These are phyloP conservation scores for Melieria crassipennis DNA, from an alignment of 2,888 invertebrate genomes.

Conservation along the genomic window DNA sequence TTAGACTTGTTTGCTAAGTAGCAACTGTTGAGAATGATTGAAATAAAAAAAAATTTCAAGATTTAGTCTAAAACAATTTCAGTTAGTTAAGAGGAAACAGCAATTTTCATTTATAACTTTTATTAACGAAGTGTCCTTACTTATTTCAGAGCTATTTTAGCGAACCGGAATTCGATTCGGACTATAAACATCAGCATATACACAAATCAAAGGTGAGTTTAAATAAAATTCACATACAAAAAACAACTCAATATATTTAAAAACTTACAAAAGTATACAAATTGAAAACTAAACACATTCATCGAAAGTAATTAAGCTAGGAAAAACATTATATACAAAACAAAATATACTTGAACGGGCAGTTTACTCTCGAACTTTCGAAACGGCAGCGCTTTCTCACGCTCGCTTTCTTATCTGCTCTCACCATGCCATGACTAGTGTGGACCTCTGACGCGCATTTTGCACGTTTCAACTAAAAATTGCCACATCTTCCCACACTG, in stretches of 20 bases:
- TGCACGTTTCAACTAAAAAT: conserved; percentile 52
- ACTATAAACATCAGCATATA: conserved; percentile 92
- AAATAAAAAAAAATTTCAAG: neutral
- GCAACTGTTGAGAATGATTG: neutral
- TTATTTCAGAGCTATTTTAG: conserved; percentile 83
- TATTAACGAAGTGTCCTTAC: neutral
- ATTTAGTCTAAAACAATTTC: neutral
- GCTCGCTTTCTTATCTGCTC: too few relatives aligned
- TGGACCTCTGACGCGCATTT: conserved; percentile 1
- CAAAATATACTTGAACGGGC: too few relatives aligned
- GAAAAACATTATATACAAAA: too few relatives aligned
- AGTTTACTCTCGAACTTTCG: neutral
- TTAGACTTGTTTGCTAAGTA: too few relatives aligned
- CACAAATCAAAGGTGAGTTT: conserved; percentile 88
- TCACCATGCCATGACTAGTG: conserved; percentile 43
- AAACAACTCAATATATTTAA: neutral
- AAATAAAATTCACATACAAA: neutral
- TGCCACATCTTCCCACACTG: conserved; percentile 63
- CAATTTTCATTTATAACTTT: too few relatives aligned
- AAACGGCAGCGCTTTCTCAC: neutral
- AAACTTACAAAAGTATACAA: neutral
- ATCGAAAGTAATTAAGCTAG: too few relatives aligned
- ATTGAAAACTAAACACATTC: too few relatives aligned
- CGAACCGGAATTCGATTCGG: conserved; percentile 93
- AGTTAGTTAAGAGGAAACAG: too few relatives aligned